Evolutionary conservation across 2,113 vertebrate genomes (phyloP), one percentile per base, ranked within the genome.

Genomic region (Beaufortia kweichowensis): DNA sequence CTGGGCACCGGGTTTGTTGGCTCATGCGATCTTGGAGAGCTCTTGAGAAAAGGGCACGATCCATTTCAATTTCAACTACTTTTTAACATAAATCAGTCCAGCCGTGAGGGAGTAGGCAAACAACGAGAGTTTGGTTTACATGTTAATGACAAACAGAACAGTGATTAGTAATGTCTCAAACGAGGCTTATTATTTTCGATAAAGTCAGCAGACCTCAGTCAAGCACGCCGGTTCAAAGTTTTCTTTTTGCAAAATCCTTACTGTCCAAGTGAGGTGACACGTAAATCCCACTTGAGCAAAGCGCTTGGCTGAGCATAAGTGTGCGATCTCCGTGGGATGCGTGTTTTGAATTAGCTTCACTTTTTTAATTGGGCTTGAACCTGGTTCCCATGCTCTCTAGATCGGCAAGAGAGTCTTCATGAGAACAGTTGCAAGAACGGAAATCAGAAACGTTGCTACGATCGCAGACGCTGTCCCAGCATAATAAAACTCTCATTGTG

Each of bases 381-480:
- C 65, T 15, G 33, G 28, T 69, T 56, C 59, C 24, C 21, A 81
- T 76, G 78, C 78, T 68, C 71, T 77, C 69, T 23, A 0, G 70
- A 55, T 81, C 65, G 26, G 60, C 46, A 35, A 79, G 63, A 46
- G 33, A 83, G 59, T 64, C 82, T 83, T 82, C 85, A 76, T 85
- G 68, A 87, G 70, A 71, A 59, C 84, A 86, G 84, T 83, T 81
- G 62, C 86, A 86, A 79, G 84, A 83, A 84, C 81, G 84, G 50
- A 70, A 78, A 85, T 84, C 86, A n/a, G n/a, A n/a, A n/a, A n/a
- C 86, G 85, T 86, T 62, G 26, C 86, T 70, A 29, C 61, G 84
- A 83, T 88, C 79, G 84, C 86, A 87, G 82, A 86, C 81, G 73
- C 57, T 15, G 53, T 87, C 88, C 84, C 84, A 89, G 57, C 57